These are phyloP conservation scores for Tangara arthus DNA, from an alignment of 2,797 vertebrate species.

Conservation along the genomic window DNA sequence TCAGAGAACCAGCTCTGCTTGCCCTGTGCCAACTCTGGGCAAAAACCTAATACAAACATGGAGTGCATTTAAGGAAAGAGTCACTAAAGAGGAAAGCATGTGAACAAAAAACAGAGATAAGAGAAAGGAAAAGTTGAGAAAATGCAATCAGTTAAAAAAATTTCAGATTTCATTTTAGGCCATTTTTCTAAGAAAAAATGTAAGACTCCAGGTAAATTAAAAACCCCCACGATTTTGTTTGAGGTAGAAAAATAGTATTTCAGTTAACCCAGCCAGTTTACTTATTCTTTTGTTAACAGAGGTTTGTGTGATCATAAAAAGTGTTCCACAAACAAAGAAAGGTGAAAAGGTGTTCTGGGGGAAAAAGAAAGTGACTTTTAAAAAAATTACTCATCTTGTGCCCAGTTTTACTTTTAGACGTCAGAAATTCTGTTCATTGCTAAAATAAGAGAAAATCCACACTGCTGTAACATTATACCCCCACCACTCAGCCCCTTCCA, in stretches of 20 bases:
- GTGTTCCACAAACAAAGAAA: neutral
- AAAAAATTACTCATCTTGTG: neutral
- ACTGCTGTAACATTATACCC: neutral
- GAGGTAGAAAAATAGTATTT: neutral
- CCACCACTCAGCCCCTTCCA: neutral
- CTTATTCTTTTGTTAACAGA: neutral
- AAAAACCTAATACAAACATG: neutral
- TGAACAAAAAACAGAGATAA: neutral
- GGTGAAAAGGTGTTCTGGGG: neutral
- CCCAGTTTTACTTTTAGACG: neutral
- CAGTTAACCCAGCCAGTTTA: neutral
- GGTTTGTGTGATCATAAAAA: neutral
- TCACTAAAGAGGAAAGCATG: neutral
- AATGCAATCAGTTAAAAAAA: neutral
- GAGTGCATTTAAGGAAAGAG: neutral
- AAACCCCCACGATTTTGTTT: neutral
- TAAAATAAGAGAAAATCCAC: neutral
- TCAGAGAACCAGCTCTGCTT: constrained; percentile 12
- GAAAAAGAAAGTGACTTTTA: neutral
- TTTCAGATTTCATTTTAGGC: neutral
- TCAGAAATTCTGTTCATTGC: neutral
- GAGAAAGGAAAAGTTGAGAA: neutral
- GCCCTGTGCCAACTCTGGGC: neutral
- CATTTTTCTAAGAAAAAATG: neutral
- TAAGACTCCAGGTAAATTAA: neutral